phyloP scores from a whole-genome alignment of 2,797 vertebrate genomes.

The Chaunax sp. region DNA sequence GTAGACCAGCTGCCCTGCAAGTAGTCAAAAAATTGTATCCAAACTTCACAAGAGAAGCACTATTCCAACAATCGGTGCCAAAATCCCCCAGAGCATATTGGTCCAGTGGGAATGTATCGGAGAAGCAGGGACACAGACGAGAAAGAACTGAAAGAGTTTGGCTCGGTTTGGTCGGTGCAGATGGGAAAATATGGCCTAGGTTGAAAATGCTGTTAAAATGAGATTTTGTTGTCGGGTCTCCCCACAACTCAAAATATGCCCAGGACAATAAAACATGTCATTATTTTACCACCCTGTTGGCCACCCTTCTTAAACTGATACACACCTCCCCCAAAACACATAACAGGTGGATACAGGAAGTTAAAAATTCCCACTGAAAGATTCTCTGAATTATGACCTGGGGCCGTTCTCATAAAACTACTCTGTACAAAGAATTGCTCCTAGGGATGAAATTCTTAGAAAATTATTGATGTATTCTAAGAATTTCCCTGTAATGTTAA shows the following conservation, averaged over 20 bases:
- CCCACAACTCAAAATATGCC: neutral
- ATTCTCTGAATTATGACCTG: too few species aligned
- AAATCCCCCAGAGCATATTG: slow-evolving; percentile 65
- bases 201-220: slow-evolving; percentile 43
- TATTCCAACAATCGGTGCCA: slow-evolving; percentile 65
- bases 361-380: too few species aligned
- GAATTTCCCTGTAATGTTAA: too few species aligned
- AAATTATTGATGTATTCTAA: too few species aligned
- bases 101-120: slow-evolving; percentile 64
- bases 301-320: neutral
- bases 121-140: slow-evolving; percentile 45
- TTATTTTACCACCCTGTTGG: neutral
- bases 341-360: neutral
- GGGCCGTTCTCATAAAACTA: too few species aligned
- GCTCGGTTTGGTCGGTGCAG: slow-evolving; percentile 45
- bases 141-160: slow-evolving; percentile 50
- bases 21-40: slow-evolving; percentile 52
- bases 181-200: slow-evolving; percentile 60
- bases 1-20: slow-evolving; percentile 44
- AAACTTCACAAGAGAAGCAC: slow-evolving; percentile 63
- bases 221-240: slow-evolving; percentile 6
- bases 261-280: neutral
- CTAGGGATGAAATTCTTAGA: too few species aligned
- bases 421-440: too few species aligned
- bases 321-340: neutral